A percentile compares a stretch with the other conserved stretches of the same genome.
Evolutionary conservation across 2,113 vertebrate species (phyloP).

Genomic region (Boulengeromyrus knoepffleri): DNA sequence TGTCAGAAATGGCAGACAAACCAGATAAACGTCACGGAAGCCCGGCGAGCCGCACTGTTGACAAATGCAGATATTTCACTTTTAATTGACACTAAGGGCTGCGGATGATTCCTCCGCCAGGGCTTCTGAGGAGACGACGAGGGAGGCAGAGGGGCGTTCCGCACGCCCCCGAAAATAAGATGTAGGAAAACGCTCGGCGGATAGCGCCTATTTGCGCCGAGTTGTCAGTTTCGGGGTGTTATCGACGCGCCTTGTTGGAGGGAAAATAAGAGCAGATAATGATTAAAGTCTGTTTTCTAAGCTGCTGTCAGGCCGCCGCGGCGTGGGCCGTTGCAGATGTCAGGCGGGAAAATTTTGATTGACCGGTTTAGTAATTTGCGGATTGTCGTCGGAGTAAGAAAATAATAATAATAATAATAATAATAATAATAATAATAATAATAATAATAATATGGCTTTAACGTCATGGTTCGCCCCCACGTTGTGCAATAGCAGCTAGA

Average conservation of each 20-base stretch:
- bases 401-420: background rate
- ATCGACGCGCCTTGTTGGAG: slow-evolving; percentile 26
- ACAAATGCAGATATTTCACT: slow-evolving; percentile 99
- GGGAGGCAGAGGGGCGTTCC: slow-evolving; percentile 5
- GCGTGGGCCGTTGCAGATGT: slow-evolving; percentile 28
- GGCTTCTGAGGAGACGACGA: slow-evolving; percentile 59
- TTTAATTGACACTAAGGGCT: slow-evolving; percentile 99
- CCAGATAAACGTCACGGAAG: slow-evolving; percentile 75
- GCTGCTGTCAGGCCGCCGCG: slow-evolving; percentile 47
- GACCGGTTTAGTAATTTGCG: slow-evolving; percentile 47
- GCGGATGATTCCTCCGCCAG: slow-evolving; percentile 62
- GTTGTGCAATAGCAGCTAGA: background rate
- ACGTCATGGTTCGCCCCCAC: background rate
- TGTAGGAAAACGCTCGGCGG: slow-evolving; percentile 48
- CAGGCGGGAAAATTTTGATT: slow-evolving; percentile 34
- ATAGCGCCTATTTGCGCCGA: slow-evolving; percentile 53
- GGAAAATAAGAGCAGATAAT: slow-evolving; percentile 31
- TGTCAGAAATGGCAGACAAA: slow-evolving; percentile 87
- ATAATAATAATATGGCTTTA: background rate
- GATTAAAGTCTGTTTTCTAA: slow-evolving; percentile 54
- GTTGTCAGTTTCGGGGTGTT: slow-evolving; percentile 44
- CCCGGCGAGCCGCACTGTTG: slow-evolving; percentile 85
- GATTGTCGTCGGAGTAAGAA: slow-evolving; percentile 13
- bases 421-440: background rate
- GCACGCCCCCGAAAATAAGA: slow-evolving; percentile 27